These are phyloP conservation scores for Drosophila kanekoi DNA, from an alignment of 2,888 invertebrate species.

Conservation along the genomic window DNA sequence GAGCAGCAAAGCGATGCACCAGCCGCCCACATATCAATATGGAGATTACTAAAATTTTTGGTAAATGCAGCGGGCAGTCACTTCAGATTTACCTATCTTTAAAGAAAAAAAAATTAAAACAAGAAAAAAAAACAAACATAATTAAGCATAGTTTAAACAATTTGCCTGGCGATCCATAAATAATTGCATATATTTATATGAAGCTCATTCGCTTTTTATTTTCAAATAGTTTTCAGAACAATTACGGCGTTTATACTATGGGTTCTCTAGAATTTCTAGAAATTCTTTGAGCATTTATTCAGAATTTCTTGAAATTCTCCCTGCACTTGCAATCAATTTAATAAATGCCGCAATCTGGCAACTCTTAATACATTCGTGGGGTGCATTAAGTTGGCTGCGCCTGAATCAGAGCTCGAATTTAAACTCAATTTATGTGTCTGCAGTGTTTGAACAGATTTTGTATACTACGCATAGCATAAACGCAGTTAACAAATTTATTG, in stretches of 20 bases:
- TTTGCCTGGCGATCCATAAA: constrained; percentile 31
- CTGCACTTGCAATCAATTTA: not conserved
- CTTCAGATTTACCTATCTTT: constrained; percentile 6
- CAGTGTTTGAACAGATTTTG: not conserved
- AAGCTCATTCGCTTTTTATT: constrained; percentile 5
- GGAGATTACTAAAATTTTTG: constrained; percentile 84
- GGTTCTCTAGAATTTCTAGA: not conserved
- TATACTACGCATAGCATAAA: constrained; percentile 11
- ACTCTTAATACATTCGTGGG: not conserved
- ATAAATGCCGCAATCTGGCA: constrained; percentile 12
- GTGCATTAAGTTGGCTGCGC: constrained; percentile 25
- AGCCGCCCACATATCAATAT: constrained; percentile 84
- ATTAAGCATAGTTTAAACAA: constrained; percentile 42
- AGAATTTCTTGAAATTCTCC: not conserved
- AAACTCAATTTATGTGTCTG: too few relatives aligned
- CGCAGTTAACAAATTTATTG: constrained; percentile 20
- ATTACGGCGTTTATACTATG: constrained; percentile 18
- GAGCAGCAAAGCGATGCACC: constrained; percentile 57
- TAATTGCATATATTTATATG: constrained; percentile 42
- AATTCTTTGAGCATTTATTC: not conserved
- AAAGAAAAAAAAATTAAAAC: too few relatives aligned
- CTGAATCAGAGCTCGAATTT: constrained; percentile 4
- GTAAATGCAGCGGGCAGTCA: constrained; percentile 15
- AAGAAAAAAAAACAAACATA: constrained; percentile 11
- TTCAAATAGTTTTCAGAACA: not conserved